phyloP scores from a whole-genome alignment of 2,113 vertebrate genomes.

The Zosterops hypoxanthus region DNA sequence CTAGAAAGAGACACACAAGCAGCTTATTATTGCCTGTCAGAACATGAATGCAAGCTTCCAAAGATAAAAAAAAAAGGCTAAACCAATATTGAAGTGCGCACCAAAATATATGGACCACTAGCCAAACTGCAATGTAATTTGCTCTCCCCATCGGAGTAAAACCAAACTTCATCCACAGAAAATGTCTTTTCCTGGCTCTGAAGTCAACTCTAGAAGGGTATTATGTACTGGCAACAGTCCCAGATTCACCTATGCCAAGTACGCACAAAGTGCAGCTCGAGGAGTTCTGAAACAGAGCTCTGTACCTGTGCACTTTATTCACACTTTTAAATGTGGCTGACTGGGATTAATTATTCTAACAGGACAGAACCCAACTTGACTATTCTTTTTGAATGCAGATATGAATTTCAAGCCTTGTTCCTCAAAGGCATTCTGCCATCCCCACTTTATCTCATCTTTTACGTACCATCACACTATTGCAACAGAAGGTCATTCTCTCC shows the following conservation, averaged over 20 bases:
- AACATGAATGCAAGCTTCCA: background rate
- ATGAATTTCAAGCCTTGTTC: background rate
- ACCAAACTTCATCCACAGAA: background rate
- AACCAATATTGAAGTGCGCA: background rate
- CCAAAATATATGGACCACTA: background rate
- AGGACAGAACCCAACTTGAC: background rate
- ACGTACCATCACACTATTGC: background rate
- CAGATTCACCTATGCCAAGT: constrained; percentile 24
- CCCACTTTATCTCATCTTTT: background rate
- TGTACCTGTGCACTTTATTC: background rate
- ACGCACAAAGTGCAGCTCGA: background rate
- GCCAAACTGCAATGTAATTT: background rate
- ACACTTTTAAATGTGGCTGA: background rate
- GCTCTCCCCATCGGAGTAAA: background rate
- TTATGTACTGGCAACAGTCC: background rate
- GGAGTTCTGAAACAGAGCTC: background rate
- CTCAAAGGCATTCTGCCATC: constrained; percentile 25
- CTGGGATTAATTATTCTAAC: constrained; percentile 6
- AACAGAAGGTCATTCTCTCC: constrained; percentile 2
- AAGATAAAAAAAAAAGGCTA: background rate
- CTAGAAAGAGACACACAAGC: background rate
- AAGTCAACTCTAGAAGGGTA: constrained; percentile 8
- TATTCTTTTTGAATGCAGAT: constrained; percentile 22
- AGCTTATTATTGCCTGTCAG: background rate
- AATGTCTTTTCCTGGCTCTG: background rate